phyloP scores from a whole-genome alignment of 2,888 invertebrate species.

The Nudaria mundana region DNA sequence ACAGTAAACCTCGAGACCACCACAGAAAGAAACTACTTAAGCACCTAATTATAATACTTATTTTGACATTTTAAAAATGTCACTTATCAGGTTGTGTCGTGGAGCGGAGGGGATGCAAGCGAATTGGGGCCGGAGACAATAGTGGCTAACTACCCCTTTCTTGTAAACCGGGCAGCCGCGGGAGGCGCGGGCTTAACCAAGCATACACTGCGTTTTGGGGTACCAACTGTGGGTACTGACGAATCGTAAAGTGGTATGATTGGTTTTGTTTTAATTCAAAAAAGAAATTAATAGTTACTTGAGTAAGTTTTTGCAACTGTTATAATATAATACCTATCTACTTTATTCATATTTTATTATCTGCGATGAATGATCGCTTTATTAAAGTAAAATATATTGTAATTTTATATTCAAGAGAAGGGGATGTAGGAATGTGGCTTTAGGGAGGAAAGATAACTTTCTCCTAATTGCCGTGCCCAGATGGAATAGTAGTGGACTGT shows the following conservation, averaged over 20 bases:
- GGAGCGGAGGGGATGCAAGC: constrained; percentile 37
- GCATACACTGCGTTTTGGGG: constrained; percentile 74
- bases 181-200: constrained; percentile 78
- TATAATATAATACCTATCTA: too few relatives aligned
- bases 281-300: neutral
- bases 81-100: constrained; percentile 45
- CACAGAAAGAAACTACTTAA: constrained; percentile 30
- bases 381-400: too few relatives aligned
- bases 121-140: constrained; percentile 70
- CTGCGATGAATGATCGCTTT: too few relatives aligned
- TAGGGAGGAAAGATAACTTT: too few relatives aligned
- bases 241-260: constrained; percentile 26
- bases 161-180: constrained; percentile 59
- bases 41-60: constrained; percentile 34
- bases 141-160: constrained; percentile 81
- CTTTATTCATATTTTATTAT: too few relatives aligned
- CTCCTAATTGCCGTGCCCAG: too few relatives aligned
- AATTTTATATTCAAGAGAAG: too few relatives aligned
- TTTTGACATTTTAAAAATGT: constrained; percentile 42
- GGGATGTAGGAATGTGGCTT: too few relatives aligned
- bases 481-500: too few relatives aligned
- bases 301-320: too few relatives aligned
- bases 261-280: neutral
- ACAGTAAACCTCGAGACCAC: constrained; percentile 22
- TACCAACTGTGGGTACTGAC: constrained; percentile 56